Evolutionary conservation across 53 echinoderm and acorn worm species (phyloP).

Genomic region (Temnopleurus reevesii): DNA sequence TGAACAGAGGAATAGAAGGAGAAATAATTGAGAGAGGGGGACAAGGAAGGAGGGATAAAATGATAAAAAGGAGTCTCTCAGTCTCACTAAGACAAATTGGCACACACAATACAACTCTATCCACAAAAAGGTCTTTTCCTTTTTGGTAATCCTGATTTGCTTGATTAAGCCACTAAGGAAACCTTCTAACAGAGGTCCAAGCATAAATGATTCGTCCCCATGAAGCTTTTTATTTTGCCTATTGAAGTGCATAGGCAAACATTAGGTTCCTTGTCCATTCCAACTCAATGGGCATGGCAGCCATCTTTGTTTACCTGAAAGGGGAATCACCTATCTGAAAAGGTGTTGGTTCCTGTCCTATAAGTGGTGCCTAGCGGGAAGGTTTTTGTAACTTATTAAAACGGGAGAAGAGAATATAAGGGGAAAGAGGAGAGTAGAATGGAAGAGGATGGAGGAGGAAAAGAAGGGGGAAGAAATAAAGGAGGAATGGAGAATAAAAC

Average conservation of each 20-base stretch:
- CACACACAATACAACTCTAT: slow-evolving; percentile 28
- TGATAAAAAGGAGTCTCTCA: neutral
- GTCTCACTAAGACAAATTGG: neutral
- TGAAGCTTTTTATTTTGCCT: too few relatives aligned
- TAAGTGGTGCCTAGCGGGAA: neutral
- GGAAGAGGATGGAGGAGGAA: too few relatives aligned
- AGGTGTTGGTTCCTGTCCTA: neutral
- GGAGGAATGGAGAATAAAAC: too few relatives aligned
- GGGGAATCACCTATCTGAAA: slow-evolving; percentile 51
- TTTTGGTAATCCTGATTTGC: slow-evolving; percentile 22
- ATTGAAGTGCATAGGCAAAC: too few relatives aligned
- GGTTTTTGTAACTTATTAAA: too few relatives aligned
- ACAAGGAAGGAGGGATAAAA: neutral
- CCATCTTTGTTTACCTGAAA: neutral
- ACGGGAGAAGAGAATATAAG: too few relatives aligned
- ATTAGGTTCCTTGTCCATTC: too few relatives aligned
- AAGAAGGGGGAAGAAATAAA: too few relatives aligned
- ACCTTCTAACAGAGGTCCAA: slow-evolving; percentile 8
- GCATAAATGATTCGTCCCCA: neutral
- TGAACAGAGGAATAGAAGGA: too few relatives aligned
- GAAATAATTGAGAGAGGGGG: too few relatives aligned
- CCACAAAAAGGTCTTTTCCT: slow-evolving; percentile 24
- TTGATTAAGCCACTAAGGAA: slow-evolving; percentile 31
- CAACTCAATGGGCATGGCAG: neutral
- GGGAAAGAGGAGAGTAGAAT: too few relatives aligned